Evolutionary conservation across 2,888 invertebrate species (phyloP), one percentile per base, ranked within the genome.

Genomic region (Catocala nupta): DNA sequence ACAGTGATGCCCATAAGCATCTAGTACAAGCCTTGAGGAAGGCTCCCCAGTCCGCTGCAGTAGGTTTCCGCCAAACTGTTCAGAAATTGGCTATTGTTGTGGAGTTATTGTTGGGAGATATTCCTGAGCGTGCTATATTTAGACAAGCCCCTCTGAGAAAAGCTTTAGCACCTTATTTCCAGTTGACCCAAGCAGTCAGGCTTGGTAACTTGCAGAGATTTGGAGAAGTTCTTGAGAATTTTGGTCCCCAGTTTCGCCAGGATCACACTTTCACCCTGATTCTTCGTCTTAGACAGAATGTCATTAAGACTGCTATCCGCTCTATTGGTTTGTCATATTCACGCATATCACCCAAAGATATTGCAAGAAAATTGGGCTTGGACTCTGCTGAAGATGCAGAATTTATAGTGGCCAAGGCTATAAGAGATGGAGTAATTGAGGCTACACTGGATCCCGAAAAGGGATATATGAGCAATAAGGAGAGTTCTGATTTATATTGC

Each of bases 371-470:
- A 85, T 94, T 99, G 66, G 97, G 98, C 44, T 93, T 99, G 53
- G 99, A 99, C 87, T 99, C 98, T 0, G 97, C 98, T 1, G 99
- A 99, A 86, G 99, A 99, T 95, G 99, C 99, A 0, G 99, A 99
- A 89, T 99, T 99, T 85, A 99, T 99, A 87, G 99, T 99, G 0
- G 98, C 99, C 0, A 99, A 99, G 94, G 98, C 98, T 1, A 99
- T 99, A 71, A 95, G 99, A 53, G 99, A 99, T 94, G 99, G 99
- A 59, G 99, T 99, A 1, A 99, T 99, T 86, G 99, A 99, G 90
- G 99, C 99, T 0, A 98, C 97, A 0, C 95, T 99, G 70, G 98
- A 99, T 90, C 99, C 99, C 25, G 98, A 98, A 88, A 97, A 97
- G 81, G 98, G 98, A 10, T 99, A 97, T 85, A 99, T 99, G 97